Base-by-base conservation (phyloP, 2,797 vertebrate genomes). In the Neomorphus geoffroyi region DNA sequence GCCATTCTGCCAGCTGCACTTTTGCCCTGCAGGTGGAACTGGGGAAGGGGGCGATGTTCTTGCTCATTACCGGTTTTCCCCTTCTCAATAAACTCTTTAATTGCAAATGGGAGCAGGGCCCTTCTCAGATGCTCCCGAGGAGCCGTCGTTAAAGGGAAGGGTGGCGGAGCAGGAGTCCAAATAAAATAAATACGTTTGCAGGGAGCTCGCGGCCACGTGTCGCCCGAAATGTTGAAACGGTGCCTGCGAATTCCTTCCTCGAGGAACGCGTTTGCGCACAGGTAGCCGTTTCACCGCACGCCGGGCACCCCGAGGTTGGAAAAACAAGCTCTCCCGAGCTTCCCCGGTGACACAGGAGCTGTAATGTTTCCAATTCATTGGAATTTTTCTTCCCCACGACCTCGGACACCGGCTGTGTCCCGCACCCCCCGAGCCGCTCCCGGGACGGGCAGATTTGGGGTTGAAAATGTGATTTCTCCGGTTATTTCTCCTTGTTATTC, bases 21-120 rank as follows among this genome's bases (percentile, higher is more conserved):
- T 53, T 56, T 93, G 92, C 94, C 93, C 96, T 93, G 96, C 94
- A 96, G 92, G 93, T 94, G 93, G 90, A 92, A 86, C 64, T 1
- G 83, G 46, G 66, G 58, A 39, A 14, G 39, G 18, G 71, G 86
- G 56, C 54, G 90, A 88, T 74, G 91, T 90, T 90, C 90, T 46
- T 66, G 65, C 93, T 96, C 96, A 95, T 96, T 94, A 94, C 93
- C 83, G 88, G 48, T 58, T 92, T 90, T 86, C 93, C 93, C 94
- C 93, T 94, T 93, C 96, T 94, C 90, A 86, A 69, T 94, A 92
- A 91, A 90, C 88, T 86, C 95, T 77, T 92, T 95, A 96, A 96
- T 94, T 93, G 91, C 86, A 18, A 80, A 82, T 35, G 87, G 88
- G 86, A 92, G 95, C 82, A 35, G 82, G 92, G 95, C 92, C 93